phyloP scores from a whole-genome alignment of 2,888 invertebrate species.

The Prenolepis imparis region DNA sequence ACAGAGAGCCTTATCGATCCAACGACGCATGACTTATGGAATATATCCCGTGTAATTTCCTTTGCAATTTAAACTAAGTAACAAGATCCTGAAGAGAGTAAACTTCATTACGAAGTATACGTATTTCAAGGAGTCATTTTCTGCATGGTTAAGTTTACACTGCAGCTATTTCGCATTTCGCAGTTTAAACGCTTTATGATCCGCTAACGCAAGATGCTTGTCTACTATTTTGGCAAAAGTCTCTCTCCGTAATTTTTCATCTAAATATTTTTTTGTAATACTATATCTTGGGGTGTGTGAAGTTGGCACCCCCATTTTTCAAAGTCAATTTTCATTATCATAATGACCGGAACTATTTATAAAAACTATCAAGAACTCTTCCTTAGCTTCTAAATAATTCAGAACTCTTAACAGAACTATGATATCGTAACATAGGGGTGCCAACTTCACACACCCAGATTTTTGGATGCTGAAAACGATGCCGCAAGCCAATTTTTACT shows the following conservation, averaged over 20 bases:
- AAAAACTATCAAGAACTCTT: too few species aligned
- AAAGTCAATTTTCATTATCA: too few species aligned
- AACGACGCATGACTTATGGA: constrained; percentile 24
- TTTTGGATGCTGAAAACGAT: too few species aligned
- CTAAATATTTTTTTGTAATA: not conserved
- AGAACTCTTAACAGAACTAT: too few species aligned
- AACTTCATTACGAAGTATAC: constrained; percentile 49
- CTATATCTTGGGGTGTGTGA: too few species aligned
- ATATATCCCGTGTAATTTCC: constrained; percentile 38
- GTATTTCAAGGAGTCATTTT: constrained; percentile 50
- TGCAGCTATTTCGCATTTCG: constrained; percentile 8
- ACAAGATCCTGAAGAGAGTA: constrained; percentile 44
- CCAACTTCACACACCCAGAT: too few species aligned
- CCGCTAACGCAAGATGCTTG: constrained; percentile 18
- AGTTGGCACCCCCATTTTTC: too few species aligned
- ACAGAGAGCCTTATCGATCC: constrained; percentile 14
- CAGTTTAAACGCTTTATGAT: constrained; percentile 13
- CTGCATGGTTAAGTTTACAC: constrained; percentile 45
- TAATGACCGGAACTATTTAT: too few species aligned
- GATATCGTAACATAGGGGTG: too few species aligned
- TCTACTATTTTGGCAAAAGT: not conserved
- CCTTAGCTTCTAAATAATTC: too few species aligned
- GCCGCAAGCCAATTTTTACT: too few species aligned
- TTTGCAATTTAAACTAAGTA: constrained; percentile 45
- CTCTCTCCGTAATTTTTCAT: not conserved